Evolutionary conservation across 2,888 invertebrate genomes (phyloP).

Genomic region (Phortica okadai): DNA sequence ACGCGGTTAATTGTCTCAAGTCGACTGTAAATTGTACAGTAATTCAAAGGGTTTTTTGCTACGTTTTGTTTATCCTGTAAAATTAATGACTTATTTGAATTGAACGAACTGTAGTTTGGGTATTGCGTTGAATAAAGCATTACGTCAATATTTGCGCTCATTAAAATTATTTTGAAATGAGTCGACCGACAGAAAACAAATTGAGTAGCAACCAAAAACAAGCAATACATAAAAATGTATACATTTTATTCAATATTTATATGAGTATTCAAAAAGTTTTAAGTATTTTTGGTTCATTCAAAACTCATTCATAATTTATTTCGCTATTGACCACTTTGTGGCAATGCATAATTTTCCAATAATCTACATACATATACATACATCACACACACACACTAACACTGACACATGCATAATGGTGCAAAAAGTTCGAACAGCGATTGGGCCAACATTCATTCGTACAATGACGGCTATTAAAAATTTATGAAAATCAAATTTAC

Average conservation of each 20-base stretch:
- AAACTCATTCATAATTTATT: slow-evolving; percentile 1
- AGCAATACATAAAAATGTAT: too few species aligned
- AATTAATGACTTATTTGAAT: slow-evolving; percentile 8
- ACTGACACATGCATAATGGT: neutral
- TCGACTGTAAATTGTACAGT: slow-evolving; percentile 3
- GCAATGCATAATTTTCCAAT: slow-evolving; percentile 13
- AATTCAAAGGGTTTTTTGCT: neutral
- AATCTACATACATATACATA: neutral
- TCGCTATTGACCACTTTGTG: neutral
- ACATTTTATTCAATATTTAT: too few species aligned
- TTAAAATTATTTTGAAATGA: neutral
- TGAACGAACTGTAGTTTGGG: neutral
- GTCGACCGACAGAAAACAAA: neutral
- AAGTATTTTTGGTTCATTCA: neutral
- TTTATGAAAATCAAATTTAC: slow-evolving; percentile 43
- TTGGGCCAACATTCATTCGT: neutral
- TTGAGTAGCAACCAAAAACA: too few species aligned
- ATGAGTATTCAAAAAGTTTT: neutral
- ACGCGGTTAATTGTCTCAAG: slow-evolving; percentile 2
- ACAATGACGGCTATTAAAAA: slow-evolving; percentile 46
- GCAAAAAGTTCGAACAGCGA: neutral
- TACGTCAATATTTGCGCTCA: neutral
- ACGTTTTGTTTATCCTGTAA: neutral
- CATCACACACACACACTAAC: neutral
- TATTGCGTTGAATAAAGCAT: neutral